Evolutionary conservation across 1,140 invertebrate genomes (phyloP), one percentile per base, ranked within the genome.

Genomic region (Nebria ingens): DNA sequence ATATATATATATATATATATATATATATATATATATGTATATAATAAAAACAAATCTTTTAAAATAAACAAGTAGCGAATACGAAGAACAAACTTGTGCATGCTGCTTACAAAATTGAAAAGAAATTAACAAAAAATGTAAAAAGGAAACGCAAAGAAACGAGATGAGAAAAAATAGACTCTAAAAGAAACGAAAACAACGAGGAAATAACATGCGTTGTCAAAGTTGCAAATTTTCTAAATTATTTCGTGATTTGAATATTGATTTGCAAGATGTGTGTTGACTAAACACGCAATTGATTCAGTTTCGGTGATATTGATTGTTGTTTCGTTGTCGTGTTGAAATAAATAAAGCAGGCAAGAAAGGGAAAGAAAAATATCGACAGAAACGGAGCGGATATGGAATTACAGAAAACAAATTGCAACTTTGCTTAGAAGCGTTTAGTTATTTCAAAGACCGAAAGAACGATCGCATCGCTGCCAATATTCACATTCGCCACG

Each of bases 121-220:
- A 45, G 40, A 45, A 45, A 45, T 45, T 45, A 45, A 45, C 40
- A 45, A 45, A 45, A 45, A 45, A n/a, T n/a, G n/a, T n/a, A n/a
- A n/a, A n/a, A 45, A 6, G 40, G 17, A 45, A 17, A 45, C 9
- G 40, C 9, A 45, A 45, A 4, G 3, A 45, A 45, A 17, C 40
- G 40, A 3, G n/a, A n/a, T n/a, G n/a, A n/a, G 40, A 45, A 45
- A 45, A 17, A 45, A n/a, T n/a, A n/a, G n/a, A n/a, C n/a, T n/a
- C n/a, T n/a, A n/a, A n/a, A n/a, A n/a, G n/a, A n/a, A n/a, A n/a
- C n/a, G n/a, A n/a, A n/a, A n/a, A n/a, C n/a, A n/a, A n/a, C n/a
- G n/a, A n/a, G n/a, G n/a, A n/a, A n/a, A n/a, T n/a, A n/a, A n/a
- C n/a, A n/a, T n/a, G n/a, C n/a, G n/a, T n/a, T n/a, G n/a, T n/a